Evolutionary conservation across 2,797 vertebrate species (phyloP), one percentile per base, ranked within the genome.

Genomic region (Sebastes flavidus): DNA sequence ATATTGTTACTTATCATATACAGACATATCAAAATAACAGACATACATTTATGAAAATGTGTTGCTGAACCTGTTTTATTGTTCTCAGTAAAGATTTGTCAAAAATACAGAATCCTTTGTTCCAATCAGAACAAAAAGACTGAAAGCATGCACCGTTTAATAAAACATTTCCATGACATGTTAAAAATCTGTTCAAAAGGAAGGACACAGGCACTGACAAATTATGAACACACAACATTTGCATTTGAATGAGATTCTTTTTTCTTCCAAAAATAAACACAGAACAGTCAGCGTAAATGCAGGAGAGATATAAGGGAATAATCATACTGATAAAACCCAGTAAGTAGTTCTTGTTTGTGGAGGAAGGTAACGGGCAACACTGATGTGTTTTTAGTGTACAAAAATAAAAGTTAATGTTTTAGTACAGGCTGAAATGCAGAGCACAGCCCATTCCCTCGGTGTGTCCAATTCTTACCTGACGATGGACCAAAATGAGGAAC

Each of bases 241-340:
- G 75, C 80, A 83, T 69, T 81, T 71, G 90, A 91, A 72, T 70
- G 72, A 68, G 25, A 22, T 13, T 70, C 80, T 73, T 78, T 78
- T 52, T 75, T 25, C 38, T 20, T 60, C 61, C 46, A 32, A 88
- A 90, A 91, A 84, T 62, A 82, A 91, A 89, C 69, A 90, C 75
- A 73, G 25, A 85, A 88, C 81, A 89, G 72, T 86, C 61, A 72
- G 75, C 20, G 82, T 85, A 69, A 86, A 78, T 66, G 69, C 22
- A 68, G 77, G 72, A 67, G 56, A 75, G 66, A 66, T 60, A 46
- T 85, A 46, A 77, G 75, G 69, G 71, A 86, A 91, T 82, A 89
- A 82, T 76, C 68, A 86, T 93, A 94, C 94, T 94, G 94, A 95
- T 95, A 95, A 95, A 95, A 94, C 92, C 91, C 93, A 94, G 92